Base-by-base conservation (phyloP, 1,140 invertebrate genomes). In the Aricia agestis region DNA sequence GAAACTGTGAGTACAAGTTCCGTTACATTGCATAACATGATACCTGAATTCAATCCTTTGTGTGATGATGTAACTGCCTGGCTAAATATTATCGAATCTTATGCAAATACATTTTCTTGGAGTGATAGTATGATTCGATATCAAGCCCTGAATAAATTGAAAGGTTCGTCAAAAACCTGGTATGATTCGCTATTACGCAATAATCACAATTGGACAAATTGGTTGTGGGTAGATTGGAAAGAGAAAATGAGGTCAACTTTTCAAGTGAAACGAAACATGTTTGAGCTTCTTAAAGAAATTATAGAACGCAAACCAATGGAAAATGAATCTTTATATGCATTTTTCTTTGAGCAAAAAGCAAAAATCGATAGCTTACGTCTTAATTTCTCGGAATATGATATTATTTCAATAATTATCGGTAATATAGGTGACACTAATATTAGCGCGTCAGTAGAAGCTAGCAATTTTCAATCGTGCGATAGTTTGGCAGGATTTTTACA, bases 291-390 rank as follows among this genome's bases (percentile, higher is more conserved):
- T 19, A 19, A 63, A 63, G 59, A 63, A 63, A 9, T 63, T 10
- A 63, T 63, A 25, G 17, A 63, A 63, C 17, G 18, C 6, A 63
- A 63, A 63, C 59, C 59, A 63, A 63, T 9, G 17, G 59, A 63
- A 63, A 63, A 63, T 13, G 17, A 63, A 15, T 63, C 59, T 63
- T 18, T 63, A 7, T 63, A 63, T 19, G 59, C 18, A 63, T 63
- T 63, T 63, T 63, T 19, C 6, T 63, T 63, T 25, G 17, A 63
- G 17, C 59, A 63, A 63, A 63, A 63, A 63, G 17, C 17, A 19
- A 17, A 25, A 11, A 63, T 63, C 17, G 59, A 63, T 63, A 66
- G 63, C 15, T 15, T 66, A 66, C 25, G 63, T n/a, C 36, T 66
- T 9, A 32, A 11, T 3, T 66, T 66, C n/a, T 66, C 63, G 17